These are phyloP conservation scores for Malurus melanocephalus DNA, from an alignment of 2,113 vertebrate genomes.

Conservation along the genomic window DNA sequence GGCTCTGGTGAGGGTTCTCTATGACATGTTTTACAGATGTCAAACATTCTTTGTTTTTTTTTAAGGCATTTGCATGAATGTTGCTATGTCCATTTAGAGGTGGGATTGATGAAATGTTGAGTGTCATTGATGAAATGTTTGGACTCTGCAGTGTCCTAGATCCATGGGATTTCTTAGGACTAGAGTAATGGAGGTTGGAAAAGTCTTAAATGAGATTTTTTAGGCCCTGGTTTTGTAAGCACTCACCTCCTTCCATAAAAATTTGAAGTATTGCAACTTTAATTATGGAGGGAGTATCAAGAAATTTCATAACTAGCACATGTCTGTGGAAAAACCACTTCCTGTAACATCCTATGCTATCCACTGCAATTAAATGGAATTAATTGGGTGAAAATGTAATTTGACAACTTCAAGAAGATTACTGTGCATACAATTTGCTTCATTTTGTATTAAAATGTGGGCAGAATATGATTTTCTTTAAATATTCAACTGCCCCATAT, in stretches of 20 bases:
- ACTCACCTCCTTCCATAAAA: not conserved
- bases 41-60: not conserved
- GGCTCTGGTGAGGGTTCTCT: slow-evolving; percentile 10
- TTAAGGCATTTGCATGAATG: not conserved
- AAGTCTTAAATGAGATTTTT: not conserved
- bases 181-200: not conserved
- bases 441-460: not conserved
- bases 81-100: not conserved
- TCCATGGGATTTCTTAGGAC: not conserved
- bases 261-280: not conserved
- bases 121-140: not conserved
- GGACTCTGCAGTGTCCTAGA: not conserved
- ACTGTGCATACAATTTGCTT: not conserved
- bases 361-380: not conserved
- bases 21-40: not conserved
- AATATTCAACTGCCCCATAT: not conserved
- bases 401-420: not conserved
- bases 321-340: not conserved
- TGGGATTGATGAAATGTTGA: not conserved
- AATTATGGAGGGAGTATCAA: not conserved
- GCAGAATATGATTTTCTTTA: not conserved
- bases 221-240: not conserved
- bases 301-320: not conserved
- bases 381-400: not conserved
- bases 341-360: not conserved